These are phyloP conservation scores for Drosophila tropicalis DNA, from an alignment of 1,140 invertebrate genomes.

Conservation along the genomic window DNA sequence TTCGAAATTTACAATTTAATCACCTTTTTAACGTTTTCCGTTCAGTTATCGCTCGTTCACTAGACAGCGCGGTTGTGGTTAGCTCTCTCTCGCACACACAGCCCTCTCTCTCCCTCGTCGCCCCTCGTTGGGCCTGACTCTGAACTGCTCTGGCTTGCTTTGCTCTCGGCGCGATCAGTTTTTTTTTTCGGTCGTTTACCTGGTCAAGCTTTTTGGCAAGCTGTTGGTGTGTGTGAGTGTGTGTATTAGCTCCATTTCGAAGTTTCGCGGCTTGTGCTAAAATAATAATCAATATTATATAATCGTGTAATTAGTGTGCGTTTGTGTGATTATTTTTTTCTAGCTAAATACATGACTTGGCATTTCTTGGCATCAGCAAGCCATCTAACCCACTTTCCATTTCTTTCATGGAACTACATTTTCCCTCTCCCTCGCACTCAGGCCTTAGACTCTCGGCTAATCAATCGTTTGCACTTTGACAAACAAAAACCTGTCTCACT, in stretches of 20 bases:
- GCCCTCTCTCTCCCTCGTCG: not conserved
- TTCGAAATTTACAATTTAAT: constrained; percentile 74
- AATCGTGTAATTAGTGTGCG: constrained; percentile 56
- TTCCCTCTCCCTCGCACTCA: too few species aligned
- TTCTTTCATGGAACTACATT: constrained; percentile 39
- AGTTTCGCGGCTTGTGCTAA: constrained; percentile 46
- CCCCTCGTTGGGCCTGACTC: constrained; percentile 3
- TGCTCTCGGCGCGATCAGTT: constrained; percentile 33
- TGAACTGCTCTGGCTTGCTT: not conserved
- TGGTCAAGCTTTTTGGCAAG: constrained; percentile 31
- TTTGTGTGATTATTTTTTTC: constrained; percentile 24
- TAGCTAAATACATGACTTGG: constrained; percentile 50
- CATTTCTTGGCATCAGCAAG: constrained; percentile 43
- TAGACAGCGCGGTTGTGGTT: constrained; percentile 65
- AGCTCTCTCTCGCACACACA: constrained; percentile 20
- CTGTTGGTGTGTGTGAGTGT: too few species aligned
- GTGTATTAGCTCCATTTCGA: constrained; percentile 6
- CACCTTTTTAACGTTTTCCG: constrained; percentile 62
- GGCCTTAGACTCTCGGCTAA: constrained; percentile 15
- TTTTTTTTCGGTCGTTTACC: constrained; percentile 52
- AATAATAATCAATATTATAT: constrained; percentile 40
- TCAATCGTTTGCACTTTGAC: constrained; percentile 16
- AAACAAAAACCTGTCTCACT: constrained; percentile 1
- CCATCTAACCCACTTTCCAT: constrained; percentile 53
- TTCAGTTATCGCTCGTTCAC: constrained; percentile 72